Conservation (phyloP, 2,888 invertebrate genomes). For the Yponomeuta cagnagella region DNA sequence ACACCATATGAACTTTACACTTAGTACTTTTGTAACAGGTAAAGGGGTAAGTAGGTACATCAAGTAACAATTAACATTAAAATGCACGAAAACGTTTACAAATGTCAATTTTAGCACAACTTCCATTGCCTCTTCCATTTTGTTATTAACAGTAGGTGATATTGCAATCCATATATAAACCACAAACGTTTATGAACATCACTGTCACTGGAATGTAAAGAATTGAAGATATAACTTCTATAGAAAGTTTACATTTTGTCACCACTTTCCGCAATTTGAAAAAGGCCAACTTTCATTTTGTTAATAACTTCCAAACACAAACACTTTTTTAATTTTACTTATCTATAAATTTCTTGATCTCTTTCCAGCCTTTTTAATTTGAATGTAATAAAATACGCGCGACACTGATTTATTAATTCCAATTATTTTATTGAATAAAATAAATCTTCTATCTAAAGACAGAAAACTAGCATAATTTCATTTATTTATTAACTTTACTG, state of each 20-base stretch:
- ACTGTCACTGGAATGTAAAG: background rate
- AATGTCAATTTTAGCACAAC: background rate
- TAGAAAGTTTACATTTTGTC: background rate
- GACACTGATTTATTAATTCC: background rate
- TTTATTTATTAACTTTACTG: background rate
- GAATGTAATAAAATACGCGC: conserved; percentile 1
- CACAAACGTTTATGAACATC: background rate
- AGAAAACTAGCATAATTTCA: background rate
- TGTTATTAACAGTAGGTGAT: too few relatives aligned
- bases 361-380: background rate
- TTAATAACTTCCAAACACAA: too few relatives aligned
- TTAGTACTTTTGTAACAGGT: background rate
- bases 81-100: background rate
- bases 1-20: background rate
- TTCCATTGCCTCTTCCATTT: background rate
- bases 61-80: background rate
- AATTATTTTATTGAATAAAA: conserved; percentile 7
- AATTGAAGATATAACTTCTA: background rate
- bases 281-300: too few relatives aligned
- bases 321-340: too few relatives aligned
- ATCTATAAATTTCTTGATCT: background rate
- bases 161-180: background rate
- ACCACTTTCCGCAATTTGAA: background rate
- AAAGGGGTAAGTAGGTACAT: background rate
- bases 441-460: conserved; percentile 11